Evolutionary conservation across 2,888 invertebrate species (phyloP), one percentile per base, ranked within the genome.

Genomic region (Rotaria macrura): DNA sequence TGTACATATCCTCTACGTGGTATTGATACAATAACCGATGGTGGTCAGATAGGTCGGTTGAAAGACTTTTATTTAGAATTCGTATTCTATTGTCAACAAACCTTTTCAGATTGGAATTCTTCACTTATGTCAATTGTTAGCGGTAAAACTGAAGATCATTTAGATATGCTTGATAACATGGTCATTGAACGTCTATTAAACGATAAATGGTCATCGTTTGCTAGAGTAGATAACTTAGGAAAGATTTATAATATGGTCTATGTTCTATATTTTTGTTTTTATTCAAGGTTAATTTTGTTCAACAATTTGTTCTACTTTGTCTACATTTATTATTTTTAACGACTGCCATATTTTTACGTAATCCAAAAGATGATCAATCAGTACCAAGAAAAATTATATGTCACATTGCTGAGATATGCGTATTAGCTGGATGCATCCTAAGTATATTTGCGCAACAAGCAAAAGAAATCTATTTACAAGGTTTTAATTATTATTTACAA

Each of bases 151-250:
- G 95, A 96, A 89, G 98, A 96, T 89, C 99, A 99, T 93, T 93
- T 99, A 90, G 96, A 98, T 90, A 99, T 99, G 97, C 92, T 99
- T 89, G 97, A 97, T 90, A 97, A 97, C 84, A 98, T 98, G 52
- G 98, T 99, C 86, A 97, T 99, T 89, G 96, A 97, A 90, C 93
- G 96, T 89, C 92, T 99, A 84, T 93, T 99, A 34, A 97, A 97
- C 91, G 98, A 99, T 91, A 99, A 99, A 91, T 99, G 99, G 99
- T 97, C 98, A 91, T 96, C 97, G 0, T 99, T 96, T 92, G 99
- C 97, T 47, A 93, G 95, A 92, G 95, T 95, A 52, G 23, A 7
- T 1, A 23, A 52, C 0, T 52, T 52, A 10, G 10, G 14, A 49
- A 49, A 17, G 17, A 49, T 1, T 52, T 23, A 52, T 23, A 20